phyloP scores from a whole-genome alignment of 92 coral and sea anemone genomes.

The Bergia sp. region DNA sequence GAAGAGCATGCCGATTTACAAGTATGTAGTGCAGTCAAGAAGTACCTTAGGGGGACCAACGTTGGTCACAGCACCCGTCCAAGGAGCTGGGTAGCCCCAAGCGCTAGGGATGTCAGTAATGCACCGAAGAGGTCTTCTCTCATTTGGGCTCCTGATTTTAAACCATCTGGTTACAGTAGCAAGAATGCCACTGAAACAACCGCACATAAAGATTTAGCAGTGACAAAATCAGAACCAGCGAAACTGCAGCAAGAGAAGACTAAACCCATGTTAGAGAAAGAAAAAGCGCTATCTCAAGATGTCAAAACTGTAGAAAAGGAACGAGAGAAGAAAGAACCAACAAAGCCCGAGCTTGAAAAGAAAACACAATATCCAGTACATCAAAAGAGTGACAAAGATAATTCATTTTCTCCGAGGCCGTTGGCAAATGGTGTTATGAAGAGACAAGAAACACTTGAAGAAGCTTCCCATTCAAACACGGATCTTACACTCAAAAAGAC shows the following conservation, averaged over 20 bases:
- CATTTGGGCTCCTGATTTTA: constrained; percentile 50
- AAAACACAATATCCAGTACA: background rate
- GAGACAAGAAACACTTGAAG: background rate
- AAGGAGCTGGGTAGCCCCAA: constrained; percentile 65
- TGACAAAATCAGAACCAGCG: constrained; percentile 16
- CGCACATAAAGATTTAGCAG: background rate
- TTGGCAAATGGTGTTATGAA: background rate
- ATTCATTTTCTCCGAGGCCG: background rate
- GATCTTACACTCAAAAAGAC: background rate
- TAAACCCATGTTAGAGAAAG: background rate
- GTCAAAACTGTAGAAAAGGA: background rate
- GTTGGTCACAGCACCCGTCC: constrained; percentile 57
- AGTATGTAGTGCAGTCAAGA: constrained; percentile 43
- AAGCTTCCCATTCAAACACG: background rate
- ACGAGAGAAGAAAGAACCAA: background rate
- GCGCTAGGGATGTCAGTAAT: constrained; percentile 13
- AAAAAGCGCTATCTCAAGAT: background rate
- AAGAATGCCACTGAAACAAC: background rate
- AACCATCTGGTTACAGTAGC: constrained; percentile 18
- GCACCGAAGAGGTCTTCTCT: constrained; percentile 34
- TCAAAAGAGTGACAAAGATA: background rate
- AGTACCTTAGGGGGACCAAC: constrained; percentile 44
- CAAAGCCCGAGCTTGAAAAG: constrained; percentile 1
- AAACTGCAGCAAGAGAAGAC: background rate
- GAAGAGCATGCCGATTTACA: constrained; percentile 29